Conservation (phyloP, 2,888 invertebrate species). For the Xanthorhoe designata region DNA sequence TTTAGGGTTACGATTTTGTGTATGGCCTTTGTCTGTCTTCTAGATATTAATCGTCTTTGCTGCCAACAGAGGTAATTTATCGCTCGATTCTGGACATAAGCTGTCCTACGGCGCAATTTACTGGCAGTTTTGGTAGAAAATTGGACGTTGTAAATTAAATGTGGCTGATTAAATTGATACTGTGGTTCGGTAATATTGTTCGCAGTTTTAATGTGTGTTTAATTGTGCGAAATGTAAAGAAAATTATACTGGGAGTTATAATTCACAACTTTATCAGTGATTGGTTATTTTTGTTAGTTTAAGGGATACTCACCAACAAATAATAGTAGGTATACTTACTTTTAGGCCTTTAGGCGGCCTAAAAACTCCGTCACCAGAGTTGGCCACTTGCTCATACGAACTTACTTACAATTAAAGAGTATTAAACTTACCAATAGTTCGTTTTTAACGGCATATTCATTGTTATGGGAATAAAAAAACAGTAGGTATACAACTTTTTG, state of each 20-base stretch:
- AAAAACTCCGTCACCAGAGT: too few relatives aligned
- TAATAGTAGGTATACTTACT: too few relatives aligned
- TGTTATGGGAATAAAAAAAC: too few relatives aligned
- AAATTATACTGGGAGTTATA: background rate
- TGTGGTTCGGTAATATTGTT: background rate
- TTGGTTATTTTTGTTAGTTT: too few relatives aligned
- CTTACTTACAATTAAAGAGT: background rate
- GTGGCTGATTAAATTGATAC: constrained; percentile 17
- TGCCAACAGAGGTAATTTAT: constrained; percentile 22
- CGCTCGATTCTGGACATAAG: constrained; percentile 23
- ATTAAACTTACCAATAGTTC: too few relatives aligned
- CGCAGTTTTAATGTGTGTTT: background rate
- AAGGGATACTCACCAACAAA: background rate
- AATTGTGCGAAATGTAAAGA: background rate
- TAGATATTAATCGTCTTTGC: too few relatives aligned
- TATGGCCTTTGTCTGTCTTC: too few relatives aligned
- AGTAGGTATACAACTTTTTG: too few relatives aligned
- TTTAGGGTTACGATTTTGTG: too few relatives aligned
- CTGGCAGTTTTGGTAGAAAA: constrained; percentile 28
- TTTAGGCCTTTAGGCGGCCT: too few relatives aligned
- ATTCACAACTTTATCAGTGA: background rate
- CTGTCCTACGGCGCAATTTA: constrained; percentile 32
- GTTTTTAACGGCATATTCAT: too few relatives aligned
- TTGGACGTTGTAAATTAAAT: constrained; percentile 23
- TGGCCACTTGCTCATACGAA: too few relatives aligned